phyloP scores from a whole-genome alignment of 2,113 vertebrate genomes.

The Eulacestoma nigropectus region DNA sequence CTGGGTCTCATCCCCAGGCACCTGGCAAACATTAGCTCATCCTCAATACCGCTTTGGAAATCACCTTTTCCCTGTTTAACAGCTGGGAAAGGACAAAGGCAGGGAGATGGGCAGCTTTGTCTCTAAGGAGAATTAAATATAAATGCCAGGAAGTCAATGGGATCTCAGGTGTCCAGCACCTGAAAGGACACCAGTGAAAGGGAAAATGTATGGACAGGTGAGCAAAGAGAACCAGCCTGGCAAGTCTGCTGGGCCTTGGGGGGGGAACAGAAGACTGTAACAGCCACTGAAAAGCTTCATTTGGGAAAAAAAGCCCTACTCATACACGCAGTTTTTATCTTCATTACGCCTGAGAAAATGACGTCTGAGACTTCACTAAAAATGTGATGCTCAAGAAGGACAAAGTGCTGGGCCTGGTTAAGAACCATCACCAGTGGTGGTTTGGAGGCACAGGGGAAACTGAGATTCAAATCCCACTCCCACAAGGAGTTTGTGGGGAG shows the following conservation, averaged over 20 bases:
- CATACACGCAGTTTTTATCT: too few relatives aligned
- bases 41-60: background rate
- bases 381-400: background rate
- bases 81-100: background rate
- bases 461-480: background rate
- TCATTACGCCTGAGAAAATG: background rate
- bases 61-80: background rate
- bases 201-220: background rate
- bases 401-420: background rate
- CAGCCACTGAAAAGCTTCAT: background rate
- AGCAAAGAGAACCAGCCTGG: background rate
- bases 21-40: background rate
- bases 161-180: background rate
- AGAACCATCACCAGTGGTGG: background rate
- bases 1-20: background rate
- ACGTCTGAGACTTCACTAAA: background rate
- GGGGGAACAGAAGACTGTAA: background rate
- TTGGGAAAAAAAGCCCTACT: background rate
- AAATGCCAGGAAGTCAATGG: background rate
- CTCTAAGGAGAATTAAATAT: background rate
- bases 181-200: background rate
- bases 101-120: background rate
- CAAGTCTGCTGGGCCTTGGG: background rate
- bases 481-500: background rate
- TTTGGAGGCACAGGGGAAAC: background rate